Percentiles rank a stretch among this genome's conserved stretches.
Conservation (phyloP, 2,888 invertebrate species). For the Oegoconia quadripuncta region DNA sequence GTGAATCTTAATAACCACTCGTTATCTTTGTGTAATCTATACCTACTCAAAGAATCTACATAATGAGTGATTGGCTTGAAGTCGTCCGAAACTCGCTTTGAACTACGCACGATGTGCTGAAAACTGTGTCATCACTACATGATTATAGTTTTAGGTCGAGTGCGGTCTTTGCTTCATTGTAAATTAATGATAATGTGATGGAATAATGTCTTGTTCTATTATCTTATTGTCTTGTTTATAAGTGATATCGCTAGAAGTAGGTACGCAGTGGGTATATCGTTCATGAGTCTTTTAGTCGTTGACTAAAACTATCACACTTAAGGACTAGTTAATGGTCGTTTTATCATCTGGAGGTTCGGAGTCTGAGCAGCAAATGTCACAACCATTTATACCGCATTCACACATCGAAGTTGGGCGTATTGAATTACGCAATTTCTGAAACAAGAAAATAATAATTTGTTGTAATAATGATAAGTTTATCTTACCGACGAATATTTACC, state of each 20-base stretch:
- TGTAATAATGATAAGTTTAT: too few species aligned
- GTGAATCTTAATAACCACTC: slow-evolving; percentile 8
- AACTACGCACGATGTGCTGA: slow-evolving; percentile 9
- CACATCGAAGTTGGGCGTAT: slow-evolving; percentile 85
- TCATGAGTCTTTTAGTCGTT: neutral
- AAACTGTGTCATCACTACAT: slow-evolving; percentile 27
- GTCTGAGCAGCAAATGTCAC: slow-evolving; percentile 79
- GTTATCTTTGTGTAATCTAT: slow-evolving; percentile 18
- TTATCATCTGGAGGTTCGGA: slow-evolving; percentile 68
- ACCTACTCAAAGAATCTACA: too few species aligned
- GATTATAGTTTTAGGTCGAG: slow-evolving; percentile 51
- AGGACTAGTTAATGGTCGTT: slow-evolving; percentile 60
- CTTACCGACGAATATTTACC: too few species aligned
- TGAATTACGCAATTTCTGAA: slow-evolving; percentile 87
- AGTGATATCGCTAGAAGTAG: slow-evolving; percentile 41
- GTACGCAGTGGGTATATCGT: slow-evolving; percentile 7
- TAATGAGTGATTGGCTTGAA: slow-evolving; percentile 16
- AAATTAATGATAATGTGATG: slow-evolving; percentile 57
- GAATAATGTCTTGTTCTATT: slow-evolving; percentile 49
- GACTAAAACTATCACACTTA: slow-evolving; percentile 9
- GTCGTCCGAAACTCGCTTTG: slow-evolving; percentile 9
- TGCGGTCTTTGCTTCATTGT: slow-evolving; percentile 42
- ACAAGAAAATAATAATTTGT: slow-evolving; percentile 27
- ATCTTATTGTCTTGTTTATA: slow-evolving; percentile 48
- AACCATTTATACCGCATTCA: slow-evolving; percentile 89